These are phyloP conservation scores for Pyxicephalus adspersus DNA, from an alignment of 2,113 vertebrate species.

Conservation along the genomic window DNA sequence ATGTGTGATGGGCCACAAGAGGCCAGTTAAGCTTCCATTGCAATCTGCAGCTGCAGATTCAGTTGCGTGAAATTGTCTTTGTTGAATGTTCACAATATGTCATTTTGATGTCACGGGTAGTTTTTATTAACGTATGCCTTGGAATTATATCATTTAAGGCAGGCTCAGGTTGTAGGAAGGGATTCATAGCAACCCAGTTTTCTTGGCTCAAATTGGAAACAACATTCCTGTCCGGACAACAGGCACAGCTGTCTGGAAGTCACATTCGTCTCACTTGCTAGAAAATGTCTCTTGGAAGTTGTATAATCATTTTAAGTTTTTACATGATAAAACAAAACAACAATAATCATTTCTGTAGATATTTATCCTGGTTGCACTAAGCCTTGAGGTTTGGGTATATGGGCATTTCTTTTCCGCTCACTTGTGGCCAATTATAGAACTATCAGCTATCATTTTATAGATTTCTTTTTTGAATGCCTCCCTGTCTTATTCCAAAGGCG, in stretches of 20 bases:
- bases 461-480: no score
- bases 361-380: no score
- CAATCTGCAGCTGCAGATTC: neutral
- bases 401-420: no score
- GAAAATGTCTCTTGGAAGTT: neutral
- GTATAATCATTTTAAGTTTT: no score
- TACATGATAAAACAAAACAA: no score
- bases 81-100: neutral
- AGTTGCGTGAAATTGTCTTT: neutral
- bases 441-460: no score
- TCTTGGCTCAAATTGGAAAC: neutral
- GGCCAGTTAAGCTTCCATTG: neutral
- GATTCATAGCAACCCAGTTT: neutral
- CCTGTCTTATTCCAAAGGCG: no score
- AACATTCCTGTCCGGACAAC: slow-evolving; percentile 5
- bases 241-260: slow-evolving; percentile 1
- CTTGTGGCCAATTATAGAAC: no score
- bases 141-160: no score
- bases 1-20: neutral
- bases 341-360: no score
- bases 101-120: neutral
- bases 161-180: neutral
- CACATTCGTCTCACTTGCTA: neutral
- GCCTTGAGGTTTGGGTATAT: no score
- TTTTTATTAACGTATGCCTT: slow-evolving; percentile 1